These are phyloP conservation scores for Cranoglanis bouderius DNA, from an alignment of 2,113 vertebrate genomes.

Conservation along the genomic window DNA sequence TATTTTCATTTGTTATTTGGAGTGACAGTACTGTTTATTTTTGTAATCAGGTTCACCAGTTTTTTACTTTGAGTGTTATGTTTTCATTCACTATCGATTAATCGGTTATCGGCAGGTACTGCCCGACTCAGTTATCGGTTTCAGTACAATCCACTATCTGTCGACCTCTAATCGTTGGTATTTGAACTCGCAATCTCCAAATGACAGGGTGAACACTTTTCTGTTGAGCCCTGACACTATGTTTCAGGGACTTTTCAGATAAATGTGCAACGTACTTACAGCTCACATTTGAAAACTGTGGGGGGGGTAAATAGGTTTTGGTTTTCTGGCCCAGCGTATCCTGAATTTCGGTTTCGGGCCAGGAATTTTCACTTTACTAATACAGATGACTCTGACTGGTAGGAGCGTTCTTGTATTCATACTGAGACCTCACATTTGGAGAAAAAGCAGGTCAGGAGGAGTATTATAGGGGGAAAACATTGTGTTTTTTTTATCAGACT, in stretches of 20 bases:
- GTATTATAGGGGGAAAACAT: not conserved
- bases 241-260: too few relatives aligned
- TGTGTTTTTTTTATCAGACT: conserved; percentile 9
- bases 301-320: not conserved
- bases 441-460: conserved; percentile 13
- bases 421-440: conserved; percentile 14
- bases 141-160: too few relatives aligned
- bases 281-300: not conserved
- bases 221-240: not conserved
- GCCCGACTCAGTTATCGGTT: too few relatives aligned
- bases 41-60: too few relatives aligned
- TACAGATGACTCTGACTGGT: not conserved
- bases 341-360: not conserved
- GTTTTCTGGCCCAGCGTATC: not conserved
- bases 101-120: too few relatives aligned
- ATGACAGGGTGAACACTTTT: not conserved
- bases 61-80: too few relatives aligned
- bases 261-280: too few relatives aligned
- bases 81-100: too few relatives aligned
- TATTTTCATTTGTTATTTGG: too few relatives aligned
- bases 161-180: too few relatives aligned
- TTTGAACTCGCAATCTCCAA: not conserved
- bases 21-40: too few relatives aligned
- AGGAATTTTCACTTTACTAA: not conserved
- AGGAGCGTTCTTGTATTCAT: conserved; percentile 14